Percentiles rank a stretch among this genome's conserved stretches.
Conservation (phyloP, 2,113 vertebrate genomes). For the Ictalurus furcatus region DNA sequence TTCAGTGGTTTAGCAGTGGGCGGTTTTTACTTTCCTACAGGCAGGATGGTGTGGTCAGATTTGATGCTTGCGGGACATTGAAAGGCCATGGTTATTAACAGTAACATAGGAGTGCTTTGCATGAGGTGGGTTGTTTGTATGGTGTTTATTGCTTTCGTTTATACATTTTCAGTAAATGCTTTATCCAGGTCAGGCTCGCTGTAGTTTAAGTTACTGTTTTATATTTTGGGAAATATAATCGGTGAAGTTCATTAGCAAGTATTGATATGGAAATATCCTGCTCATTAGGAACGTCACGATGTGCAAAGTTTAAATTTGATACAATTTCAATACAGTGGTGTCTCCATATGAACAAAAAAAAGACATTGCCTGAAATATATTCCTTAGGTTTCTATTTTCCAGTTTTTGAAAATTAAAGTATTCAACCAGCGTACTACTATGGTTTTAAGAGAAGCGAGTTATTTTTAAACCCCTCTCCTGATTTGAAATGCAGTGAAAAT, state of each 20-base stretch:
- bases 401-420: background rate
- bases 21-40: background rate
- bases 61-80: background rate
- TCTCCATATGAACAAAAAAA: background rate
- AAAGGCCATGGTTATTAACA: background rate
- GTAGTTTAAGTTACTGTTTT: background rate
- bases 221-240: background rate
- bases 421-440: background rate
- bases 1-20: background rate
- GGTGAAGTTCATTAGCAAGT: background rate
- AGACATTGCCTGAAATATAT: background rate
- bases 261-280: background rate
- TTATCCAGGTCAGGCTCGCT: background rate
- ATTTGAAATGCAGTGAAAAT: background rate
- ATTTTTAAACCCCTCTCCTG: background rate
- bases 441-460: background rate
- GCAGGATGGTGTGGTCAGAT: background rate
- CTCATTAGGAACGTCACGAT: background rate
- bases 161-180: background rate
- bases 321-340: background rate
- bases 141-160: background rate
- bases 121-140: background rate
- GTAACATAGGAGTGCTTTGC: background rate
- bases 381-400: background rate
- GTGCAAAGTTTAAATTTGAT: background rate